Percentiles rank a stretch among this genome's conserved stretches.
phyloP scores from a whole-genome alignment of 2,113 vertebrate genomes.

The Pangasianodon hypophthalmus region DNA sequence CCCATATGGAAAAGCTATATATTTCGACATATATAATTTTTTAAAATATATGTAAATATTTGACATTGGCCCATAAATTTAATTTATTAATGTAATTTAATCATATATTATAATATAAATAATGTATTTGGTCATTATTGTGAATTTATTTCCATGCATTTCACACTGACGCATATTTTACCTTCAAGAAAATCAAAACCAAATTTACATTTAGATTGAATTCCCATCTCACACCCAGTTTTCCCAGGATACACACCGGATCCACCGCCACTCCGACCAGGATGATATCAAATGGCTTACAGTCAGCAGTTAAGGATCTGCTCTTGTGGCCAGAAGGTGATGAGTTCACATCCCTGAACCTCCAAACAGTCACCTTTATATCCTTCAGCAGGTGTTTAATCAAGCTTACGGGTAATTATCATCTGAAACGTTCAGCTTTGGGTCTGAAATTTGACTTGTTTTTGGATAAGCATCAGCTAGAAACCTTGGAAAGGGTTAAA shows the following conservation, averaged over 20 bases:
- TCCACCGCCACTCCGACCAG: background rate
- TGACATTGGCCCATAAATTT: background rate
- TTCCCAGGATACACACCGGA: background rate
- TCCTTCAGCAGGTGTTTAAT: background rate
- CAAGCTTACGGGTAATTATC: background rate
- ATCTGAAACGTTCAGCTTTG: background rate
- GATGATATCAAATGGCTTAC: background rate
- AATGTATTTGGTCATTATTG: background rate
- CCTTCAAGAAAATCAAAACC: background rate
- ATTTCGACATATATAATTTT: too few species aligned
- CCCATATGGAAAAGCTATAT: too few species aligned
- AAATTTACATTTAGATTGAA: background rate
- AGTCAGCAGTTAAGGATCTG: background rate
- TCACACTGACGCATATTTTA: background rate
- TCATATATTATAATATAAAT: background rate
- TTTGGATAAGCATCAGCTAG: background rate
- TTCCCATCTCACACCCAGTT: background rate
- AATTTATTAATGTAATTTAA: background rate
- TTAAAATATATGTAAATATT: background rate
- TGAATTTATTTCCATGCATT: background rate
- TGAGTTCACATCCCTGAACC: background rate
- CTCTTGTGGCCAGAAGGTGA: background rate
- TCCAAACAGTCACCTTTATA: background rate
- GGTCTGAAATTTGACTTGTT: background rate
- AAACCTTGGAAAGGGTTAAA: background rate